Evolutionary conservation across 2,888 invertebrate genomes (phyloP).

Genomic region (Mallateleia sp.): DNA sequence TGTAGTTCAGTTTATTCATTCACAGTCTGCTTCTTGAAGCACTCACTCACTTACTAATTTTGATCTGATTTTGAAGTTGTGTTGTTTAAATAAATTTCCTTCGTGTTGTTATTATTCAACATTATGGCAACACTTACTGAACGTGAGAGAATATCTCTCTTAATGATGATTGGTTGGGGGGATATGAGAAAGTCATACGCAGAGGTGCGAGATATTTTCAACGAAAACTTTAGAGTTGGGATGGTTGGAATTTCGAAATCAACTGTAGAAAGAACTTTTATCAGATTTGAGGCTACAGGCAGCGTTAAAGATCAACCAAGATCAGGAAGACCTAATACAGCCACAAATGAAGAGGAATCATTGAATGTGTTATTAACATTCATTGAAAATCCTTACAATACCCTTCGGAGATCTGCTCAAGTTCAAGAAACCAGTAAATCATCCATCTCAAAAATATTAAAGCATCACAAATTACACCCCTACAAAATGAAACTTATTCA

Average conservation of each 20-base stretch:
- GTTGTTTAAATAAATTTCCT: too few species aligned
- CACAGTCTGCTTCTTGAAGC: too few species aligned
- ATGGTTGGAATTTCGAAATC: conserved; percentile 1
- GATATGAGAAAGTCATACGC: not conserved
- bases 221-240: not conserved
- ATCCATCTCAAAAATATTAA: conserved; percentile 48
- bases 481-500: too few species aligned
- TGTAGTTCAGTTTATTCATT: too few species aligned
- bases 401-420: conserved; percentile 5
- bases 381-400: too few species aligned
- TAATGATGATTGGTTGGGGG: conserved; percentile 10
- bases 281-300: not conserved
- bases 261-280: conserved; percentile 2
- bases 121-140: conserved; percentile 13
- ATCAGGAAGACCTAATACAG: too few species aligned
- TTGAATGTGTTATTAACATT: too few species aligned
- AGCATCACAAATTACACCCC: conserved; percentile 65
- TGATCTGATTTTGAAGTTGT: too few species aligned
- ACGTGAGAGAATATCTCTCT: not conserved
- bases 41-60: too few species aligned
- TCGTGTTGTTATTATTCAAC: not conserved
- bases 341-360: too few species aligned
- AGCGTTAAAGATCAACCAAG: too few species aligned
- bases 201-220: not conserved
- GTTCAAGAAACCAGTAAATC: conserved; percentile 11